These are phyloP conservation scores for Ceryle rudis DNA, from an alignment of 2,797 vertebrate species.

Conservation along the genomic window DNA sequence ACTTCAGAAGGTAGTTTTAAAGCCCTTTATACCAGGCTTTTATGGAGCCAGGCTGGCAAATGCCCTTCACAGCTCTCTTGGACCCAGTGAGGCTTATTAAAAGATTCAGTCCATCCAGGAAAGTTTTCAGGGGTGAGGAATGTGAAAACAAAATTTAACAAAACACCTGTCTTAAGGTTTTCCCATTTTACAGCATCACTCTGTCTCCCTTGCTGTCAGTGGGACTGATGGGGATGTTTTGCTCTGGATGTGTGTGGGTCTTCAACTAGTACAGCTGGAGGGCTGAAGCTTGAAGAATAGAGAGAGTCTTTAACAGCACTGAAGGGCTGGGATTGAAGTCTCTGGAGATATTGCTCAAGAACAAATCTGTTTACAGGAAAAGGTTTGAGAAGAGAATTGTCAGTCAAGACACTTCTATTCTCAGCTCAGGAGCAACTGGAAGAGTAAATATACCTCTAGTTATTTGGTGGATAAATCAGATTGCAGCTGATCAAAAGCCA, in stretches of 20 bases:
- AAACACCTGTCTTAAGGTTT: background rate
- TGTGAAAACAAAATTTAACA: background rate
- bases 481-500: background rate
- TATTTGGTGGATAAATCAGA: background rate
- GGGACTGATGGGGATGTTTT: background rate
- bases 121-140: background rate
- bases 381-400: constrained; percentile 2
- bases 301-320: background rate
- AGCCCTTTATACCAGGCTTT: constrained; percentile 24
- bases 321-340: background rate
- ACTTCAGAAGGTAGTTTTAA: constrained; percentile 41
- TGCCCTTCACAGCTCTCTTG: background rate
- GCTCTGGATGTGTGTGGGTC: background rate
- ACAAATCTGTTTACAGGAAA: constrained; percentile 30
- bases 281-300: background rate
- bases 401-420: constrained; percentile 31
- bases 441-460: constrained; percentile 23
- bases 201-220: background rate
- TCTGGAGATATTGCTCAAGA: constrained; percentile 5
- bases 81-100: background rate
- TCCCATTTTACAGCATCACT: background rate
- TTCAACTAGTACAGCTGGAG: background rate
- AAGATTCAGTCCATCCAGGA: background rate
- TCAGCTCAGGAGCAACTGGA: constrained; percentile 30
- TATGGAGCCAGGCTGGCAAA: background rate